phyloP scores from a whole-genome alignment of 2,888 invertebrate species.

The Acleris holmiana region DNA sequence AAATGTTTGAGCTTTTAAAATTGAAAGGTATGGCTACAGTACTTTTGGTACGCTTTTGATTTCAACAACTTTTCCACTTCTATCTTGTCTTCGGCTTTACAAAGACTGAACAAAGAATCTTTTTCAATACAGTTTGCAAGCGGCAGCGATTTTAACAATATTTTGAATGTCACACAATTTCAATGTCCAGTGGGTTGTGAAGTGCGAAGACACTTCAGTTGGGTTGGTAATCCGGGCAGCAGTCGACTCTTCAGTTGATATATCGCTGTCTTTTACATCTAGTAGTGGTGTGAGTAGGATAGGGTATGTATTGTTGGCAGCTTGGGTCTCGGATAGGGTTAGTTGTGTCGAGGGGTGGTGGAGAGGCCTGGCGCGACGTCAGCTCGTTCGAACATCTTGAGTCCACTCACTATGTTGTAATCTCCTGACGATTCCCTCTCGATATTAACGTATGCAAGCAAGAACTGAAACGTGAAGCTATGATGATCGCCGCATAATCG shows the following conservation, averaged over 20 bases:
- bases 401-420: conserved; percentile 51
- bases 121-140: not conserved
- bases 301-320: conserved; percentile 1
- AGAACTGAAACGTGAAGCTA: not conserved
- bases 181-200: conserved; percentile 25
- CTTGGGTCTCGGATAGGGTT: conserved; percentile 27
- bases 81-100: no score
- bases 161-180: conserved; percentile 19
- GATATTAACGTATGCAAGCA: conserved; percentile 29
- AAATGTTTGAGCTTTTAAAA: no score
- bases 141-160: not conserved
- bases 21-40: no score
- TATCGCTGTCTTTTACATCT: conserved; percentile 14
- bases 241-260: conserved; percentile 15
- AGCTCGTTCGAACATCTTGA: conserved; percentile 43
- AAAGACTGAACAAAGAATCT: not conserved
- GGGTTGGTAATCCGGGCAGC: not conserved
- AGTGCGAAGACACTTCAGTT: conserved; percentile 21
- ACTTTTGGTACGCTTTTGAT: no score
- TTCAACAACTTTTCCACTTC: no score
- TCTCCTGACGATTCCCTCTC: conserved; percentile 46
- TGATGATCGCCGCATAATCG: not conserved
- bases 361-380: conserved; percentile 47
- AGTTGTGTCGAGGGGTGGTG: conserved; percentile 41
- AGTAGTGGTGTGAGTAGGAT: conserved; percentile 22